Percentiles rank a stretch among this genome's conserved stretches.
Conservation (phyloP, 2,113 vertebrate genomes). For the Porphyrio hochstetteri region DNA sequence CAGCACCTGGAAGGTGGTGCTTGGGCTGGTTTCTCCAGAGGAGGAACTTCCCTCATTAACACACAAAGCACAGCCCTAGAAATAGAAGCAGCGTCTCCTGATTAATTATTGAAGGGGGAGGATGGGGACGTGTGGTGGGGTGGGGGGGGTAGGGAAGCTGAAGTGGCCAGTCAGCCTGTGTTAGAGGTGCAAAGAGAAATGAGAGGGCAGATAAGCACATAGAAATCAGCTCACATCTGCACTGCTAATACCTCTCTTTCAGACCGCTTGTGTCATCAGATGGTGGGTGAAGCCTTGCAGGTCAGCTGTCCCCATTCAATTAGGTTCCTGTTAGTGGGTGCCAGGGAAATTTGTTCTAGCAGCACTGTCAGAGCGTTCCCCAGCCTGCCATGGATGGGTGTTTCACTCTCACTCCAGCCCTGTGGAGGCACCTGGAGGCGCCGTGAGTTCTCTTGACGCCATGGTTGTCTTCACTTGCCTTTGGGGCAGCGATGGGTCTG, state of each 20-base stretch:
- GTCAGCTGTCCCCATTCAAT: background rate
- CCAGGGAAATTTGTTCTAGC: background rate
- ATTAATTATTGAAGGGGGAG: constrained; percentile 36
- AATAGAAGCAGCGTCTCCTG: background rate
- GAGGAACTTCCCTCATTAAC: background rate
- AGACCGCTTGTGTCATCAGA: background rate
- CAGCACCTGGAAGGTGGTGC: background rate
- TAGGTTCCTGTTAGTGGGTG: fast-evolving
- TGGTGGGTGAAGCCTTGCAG: background rate
- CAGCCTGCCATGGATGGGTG: fast-evolving
- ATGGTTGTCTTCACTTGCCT: background rate
- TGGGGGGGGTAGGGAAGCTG: background rate
- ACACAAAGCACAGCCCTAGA: background rate
- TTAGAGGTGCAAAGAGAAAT: constrained; percentile 24
- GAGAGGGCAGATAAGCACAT: constrained; percentile 17
- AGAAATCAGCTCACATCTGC: background rate
- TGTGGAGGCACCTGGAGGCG: fast-evolving
- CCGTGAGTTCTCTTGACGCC: fast-evolving
- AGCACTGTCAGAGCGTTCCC: background rate
- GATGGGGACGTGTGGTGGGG: background rate
- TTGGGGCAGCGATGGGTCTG: background rate
- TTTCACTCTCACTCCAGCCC: fast-evolving
- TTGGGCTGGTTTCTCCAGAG: background rate
- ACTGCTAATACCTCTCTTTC: background rate
- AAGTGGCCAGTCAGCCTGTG: constrained; percentile 46